These are phyloP conservation scores for Crossocerus cetratus DNA, from an alignment of 2,888 invertebrate genomes.

Conservation along the genomic window DNA sequence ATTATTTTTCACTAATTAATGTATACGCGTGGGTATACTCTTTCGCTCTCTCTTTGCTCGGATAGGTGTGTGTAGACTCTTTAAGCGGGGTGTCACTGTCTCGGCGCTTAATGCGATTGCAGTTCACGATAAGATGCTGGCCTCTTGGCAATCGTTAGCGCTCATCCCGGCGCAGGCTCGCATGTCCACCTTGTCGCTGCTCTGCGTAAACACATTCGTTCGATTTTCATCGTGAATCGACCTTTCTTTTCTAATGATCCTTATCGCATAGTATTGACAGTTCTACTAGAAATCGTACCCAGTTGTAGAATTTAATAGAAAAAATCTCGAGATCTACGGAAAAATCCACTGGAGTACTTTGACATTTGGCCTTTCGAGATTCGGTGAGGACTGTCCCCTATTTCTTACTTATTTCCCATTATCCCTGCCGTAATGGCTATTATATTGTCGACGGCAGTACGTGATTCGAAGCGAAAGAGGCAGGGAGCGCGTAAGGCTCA, in stretches of 20 bases:
- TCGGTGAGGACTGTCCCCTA: neutral
- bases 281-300: no score
- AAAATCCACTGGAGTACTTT: neutral
- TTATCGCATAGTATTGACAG: neutral
- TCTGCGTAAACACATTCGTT: constrained; percentile 43
- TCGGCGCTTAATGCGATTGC: constrained; percentile 72
- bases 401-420: neutral
- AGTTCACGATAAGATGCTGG: constrained; percentile 71
- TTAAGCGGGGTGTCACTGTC: constrained; percentile 70
- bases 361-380: neutral
- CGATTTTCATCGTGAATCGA: constrained; percentile 23
- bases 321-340: no score
- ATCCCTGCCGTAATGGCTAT: neutral
- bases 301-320: neutral
- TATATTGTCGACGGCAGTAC: neutral
- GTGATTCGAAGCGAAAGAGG: constrained; percentile 14
- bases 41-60: no score
- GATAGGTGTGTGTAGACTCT: no score
- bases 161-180: constrained; percentile 57
- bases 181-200: constrained; percentile 17
- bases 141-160: constrained; percentile 72
- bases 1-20: constrained; percentile 76
- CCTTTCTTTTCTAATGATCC: neutral
- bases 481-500: constrained; percentile 23
- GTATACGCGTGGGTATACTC: constrained; percentile 48